Evolutionary conservation across 2,113 vertebrate genomes (phyloP), one percentile per base, ranked within the genome.

Genomic region (Lagopus leucura): DNA sequence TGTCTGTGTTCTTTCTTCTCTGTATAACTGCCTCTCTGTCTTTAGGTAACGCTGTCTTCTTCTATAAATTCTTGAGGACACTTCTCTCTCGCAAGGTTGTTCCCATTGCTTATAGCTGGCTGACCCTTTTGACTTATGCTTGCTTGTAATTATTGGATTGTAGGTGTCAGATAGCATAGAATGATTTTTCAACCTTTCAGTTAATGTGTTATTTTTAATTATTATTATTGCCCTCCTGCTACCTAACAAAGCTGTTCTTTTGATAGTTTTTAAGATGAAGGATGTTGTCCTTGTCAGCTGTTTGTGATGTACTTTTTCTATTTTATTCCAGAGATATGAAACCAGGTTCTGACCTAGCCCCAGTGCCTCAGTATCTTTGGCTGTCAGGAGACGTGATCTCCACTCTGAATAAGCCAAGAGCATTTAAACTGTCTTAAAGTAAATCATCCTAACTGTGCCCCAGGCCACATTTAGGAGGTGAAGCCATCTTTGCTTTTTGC

Each of bases 391-490:
- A 84, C 0, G 0, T 70, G 95, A 84, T 86, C 89, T 93, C 88
- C 81, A 93, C 80, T 61, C 52, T 72, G 66, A 92, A 70, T 73
- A 88, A 93, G 88, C 61, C 82, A 86, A 78, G 48, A 85, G 30
- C 66, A 73, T 82, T 96, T 89, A 86, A 96, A 93, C 70, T 90
- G 61, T 88, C 73, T 69, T 73, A 86, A 90, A 63, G 83, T 90
- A 92, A 95, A 94, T 94, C 90, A 95, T 93, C 57, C 66, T 79
- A 88, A 87, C 73, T 79, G 86, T 88, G 95, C 93, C 80, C 86
- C 73, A 78, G 80, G 90, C 95, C 94, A 89, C 90, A 69, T 86
- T 90, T 89, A 85, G 86, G 73, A 89, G 69, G 74, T 84, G 86
- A 93, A 93, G 30, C 90, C 45, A 50, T 72, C 74, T 82, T 95